phyloP scores from a whole-genome alignment of 2,797 vertebrate genomes.

The Darevskia nairensis region DNA sequence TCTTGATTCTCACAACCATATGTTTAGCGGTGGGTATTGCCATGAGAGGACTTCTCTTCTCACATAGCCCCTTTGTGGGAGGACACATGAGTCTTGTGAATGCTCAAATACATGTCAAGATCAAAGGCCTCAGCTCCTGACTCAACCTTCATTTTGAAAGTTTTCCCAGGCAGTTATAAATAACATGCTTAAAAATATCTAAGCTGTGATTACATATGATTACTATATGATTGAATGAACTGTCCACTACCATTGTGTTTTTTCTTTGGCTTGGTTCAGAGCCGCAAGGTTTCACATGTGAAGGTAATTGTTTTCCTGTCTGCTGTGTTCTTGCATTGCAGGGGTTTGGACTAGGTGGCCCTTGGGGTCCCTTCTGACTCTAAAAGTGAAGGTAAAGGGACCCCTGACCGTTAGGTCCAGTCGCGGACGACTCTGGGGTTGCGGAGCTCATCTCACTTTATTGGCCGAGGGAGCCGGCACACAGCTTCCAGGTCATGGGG shows the following conservation, averaged over 20 bases:
- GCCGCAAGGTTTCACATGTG: too few species aligned
- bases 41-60: conserved; percentile 7
- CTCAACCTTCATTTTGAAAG: neutral
- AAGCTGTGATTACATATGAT: too few species aligned
- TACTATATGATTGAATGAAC: neutral
- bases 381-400: too few species aligned
- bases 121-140: neutral
- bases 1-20: neutral
- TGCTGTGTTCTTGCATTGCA: neutral
- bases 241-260: neutral
- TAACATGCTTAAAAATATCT: too few species aligned
- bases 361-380: too few species aligned
- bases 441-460: too few species aligned
- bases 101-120: conserved; percentile 7
- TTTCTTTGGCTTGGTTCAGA: neutral
- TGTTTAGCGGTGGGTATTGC: neutral
- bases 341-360: too few species aligned
- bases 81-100: neutral
- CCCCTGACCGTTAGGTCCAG: too few species aligned
- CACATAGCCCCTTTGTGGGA: neutral
- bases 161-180: neutral
- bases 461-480: too few species aligned
- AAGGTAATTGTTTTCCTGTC: neutral
- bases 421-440: too few species aligned
- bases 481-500: too few species aligned